Evolutionary conservation across 53 echinoderm and acorn worm genomes (phyloP), one percentile per base, ranked within the genome.

Genomic region (Patiria pectinifera): DNA sequence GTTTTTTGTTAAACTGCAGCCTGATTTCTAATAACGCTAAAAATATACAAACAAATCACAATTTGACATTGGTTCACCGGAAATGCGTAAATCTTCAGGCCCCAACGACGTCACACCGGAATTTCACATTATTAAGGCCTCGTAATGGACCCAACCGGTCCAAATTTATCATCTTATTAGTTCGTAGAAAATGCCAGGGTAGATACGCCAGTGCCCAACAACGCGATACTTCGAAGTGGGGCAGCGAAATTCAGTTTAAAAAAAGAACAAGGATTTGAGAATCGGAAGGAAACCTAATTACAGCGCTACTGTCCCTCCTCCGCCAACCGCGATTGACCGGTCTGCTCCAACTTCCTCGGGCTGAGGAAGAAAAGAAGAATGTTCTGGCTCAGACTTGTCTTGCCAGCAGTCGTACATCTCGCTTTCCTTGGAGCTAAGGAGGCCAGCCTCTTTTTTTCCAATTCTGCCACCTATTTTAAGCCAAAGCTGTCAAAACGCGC

Each of bases 401-500:
- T 76, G 76, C 76, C 76, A 23, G 5, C 4, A 35, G 23, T 76
- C 76, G 45, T 4, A 35, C 44, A 13, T 47, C 12, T 78, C 14
- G 47, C 47, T 46, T 46, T 47, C 79, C 14, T 46, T 46, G 14
- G 24, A 24, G 79, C 45, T 12, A 47, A 46, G 21, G 53, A 53
- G 53, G 53, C 8, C 13, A 10, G 24, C n/a, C 4, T 18, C 74
- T 21, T 62, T 14, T 62, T 14, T 14, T 62, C 62, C 10, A 62
- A 69, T 69, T 69, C 69, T 69, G 69, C 69, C 11, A 11, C 76
- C 24, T 76, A 76, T 76, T 76, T 25, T 76, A 6, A 24, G 76
- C 11, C 53, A 78, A 78, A 78, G 46, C 79, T 78, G 79, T 46
- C 79, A 78, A 78, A 78, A 78, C 46, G 76, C 24, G 12, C 79